Base-by-base conservation (phyloP, 1,140 invertebrate genomes). In the Paralvinella palmiformis region DNA sequence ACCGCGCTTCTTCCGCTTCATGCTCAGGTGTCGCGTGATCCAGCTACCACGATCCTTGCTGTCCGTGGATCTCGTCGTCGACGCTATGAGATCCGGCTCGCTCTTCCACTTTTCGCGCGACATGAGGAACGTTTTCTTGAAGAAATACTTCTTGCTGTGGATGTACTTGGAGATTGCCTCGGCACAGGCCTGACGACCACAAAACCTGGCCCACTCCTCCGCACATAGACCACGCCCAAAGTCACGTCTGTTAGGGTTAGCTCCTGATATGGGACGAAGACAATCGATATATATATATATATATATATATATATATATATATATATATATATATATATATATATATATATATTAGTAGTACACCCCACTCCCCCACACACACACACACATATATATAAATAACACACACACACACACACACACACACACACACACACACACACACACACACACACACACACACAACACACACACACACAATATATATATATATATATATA, bases 141-240 rank as follows among this genome's bases (percentile, higher is more conserved):
- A 61, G 37, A 62, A 62, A 31, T 61, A 62, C 35, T 62, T 66
- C 41, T 62, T 62, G 59, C 64, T 66, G 50, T 41, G 59, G 1
- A 66, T 66, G 59, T 66, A 66, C 44, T 66, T 66, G 17, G 41
- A 20, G 24, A 66, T 62, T 24, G 64, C 59, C 20, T 66, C 64
- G 17, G 64, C 64, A 33, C 64, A 66, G 50, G 24, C 41, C 20
- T 56, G 36, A 2, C 89, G 82, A 1, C 89, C 88, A 67, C 89
- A 90, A 75, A 86, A 89, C 64, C 86, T 79, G 0, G 90, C 89
- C 90, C 89, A 91, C 73, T 91, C 88, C 61, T 88, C 85, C 0
- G 89, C 88, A 60, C 86, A 83, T 6, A 90, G 78, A 5, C 87
- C 86, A 61, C 89, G 81, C 1, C 87, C 87, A 52, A 84, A 82